Evolutionary conservation across 2,797 vertebrate genomes (phyloP).

Genomic region (Helicolenus hilgendorfi): DNA sequence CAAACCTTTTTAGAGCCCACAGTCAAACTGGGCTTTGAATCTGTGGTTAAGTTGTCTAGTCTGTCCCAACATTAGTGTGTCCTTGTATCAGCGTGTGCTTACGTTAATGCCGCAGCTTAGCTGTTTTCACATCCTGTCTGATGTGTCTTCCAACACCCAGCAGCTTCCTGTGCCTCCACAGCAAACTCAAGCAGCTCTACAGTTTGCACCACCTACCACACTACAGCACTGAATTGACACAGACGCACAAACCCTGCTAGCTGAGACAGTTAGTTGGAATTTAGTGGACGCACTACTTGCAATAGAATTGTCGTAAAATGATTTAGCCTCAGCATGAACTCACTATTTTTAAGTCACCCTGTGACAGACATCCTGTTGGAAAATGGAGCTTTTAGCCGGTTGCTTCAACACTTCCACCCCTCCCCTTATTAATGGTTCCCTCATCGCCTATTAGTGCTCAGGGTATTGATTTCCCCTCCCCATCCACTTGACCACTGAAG

Average conservation of each 20-base stretch:
- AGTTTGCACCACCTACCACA: constrained; percentile 9
- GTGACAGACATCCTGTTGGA: constrained; percentile 1
- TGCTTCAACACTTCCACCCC: not conserved
- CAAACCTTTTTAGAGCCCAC: not conserved
- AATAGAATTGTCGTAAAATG: not conserved
- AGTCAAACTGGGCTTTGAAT: not conserved
- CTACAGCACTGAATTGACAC: not conserved
- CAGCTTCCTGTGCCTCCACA: constrained; percentile 87
- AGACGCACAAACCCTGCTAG: not conserved
- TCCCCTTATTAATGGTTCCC: constrained; percentile 44
- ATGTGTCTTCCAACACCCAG: constrained; percentile 84
- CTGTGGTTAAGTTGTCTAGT: constrained; percentile 6
- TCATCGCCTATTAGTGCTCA: constrained; percentile 23
- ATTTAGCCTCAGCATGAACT: not conserved
- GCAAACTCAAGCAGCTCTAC: constrained; percentile 61
- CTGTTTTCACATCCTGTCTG: constrained; percentile 88
- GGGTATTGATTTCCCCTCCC: constrained; percentile 44
- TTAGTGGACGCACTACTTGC: not conserved
- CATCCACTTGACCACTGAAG: constrained; percentile 3
- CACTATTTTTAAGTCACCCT: not conserved
- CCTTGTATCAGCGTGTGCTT: constrained; percentile 4
- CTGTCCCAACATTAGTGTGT: constrained; percentile 22
- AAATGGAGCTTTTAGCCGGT: constrained; percentile 7
- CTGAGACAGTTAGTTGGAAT: not conserved
- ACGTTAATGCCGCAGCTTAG: constrained; percentile 34